phyloP scores from a whole-genome alignment of 2,888 invertebrate genomes.

The Leucophenga montana region DNA sequence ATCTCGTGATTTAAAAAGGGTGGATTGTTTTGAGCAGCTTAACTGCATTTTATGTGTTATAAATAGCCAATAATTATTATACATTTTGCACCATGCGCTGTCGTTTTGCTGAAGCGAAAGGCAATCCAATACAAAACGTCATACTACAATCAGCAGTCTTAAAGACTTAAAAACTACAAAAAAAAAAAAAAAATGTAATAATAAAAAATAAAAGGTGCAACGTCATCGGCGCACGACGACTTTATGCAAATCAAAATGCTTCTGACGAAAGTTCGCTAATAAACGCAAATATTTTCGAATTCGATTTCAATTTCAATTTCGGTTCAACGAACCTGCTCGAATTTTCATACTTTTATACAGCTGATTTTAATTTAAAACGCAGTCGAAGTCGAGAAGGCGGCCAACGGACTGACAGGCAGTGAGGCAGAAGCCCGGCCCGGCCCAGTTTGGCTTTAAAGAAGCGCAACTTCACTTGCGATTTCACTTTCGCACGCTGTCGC shows the following conservation, averaged over 20 bases:
- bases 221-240: slow-evolving; percentile 35
- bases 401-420: slow-evolving; percentile 16
- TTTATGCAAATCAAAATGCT: slow-evolving; percentile 51
- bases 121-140: slow-evolving; percentile 35
- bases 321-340: slow-evolving; percentile 56
- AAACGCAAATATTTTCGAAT: slow-evolving; percentile 5
- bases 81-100: background rate
- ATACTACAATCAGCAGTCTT: too few species aligned
- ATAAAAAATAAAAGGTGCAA: slow-evolving; percentile 24
- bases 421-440: slow-evolving; percentile 24
- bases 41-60: background rate
- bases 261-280: slow-evolving; percentile 56
- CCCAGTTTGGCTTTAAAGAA: background rate
- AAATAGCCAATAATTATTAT: slow-evolving; percentile 1
- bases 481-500: slow-evolving; percentile 68
- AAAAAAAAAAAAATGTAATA: too few species aligned
- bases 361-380: slow-evolving; percentile 46
- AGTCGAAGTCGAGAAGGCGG: background rate
- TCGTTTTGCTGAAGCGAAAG: slow-evolving; percentile 15
- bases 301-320: slow-evolving; percentile 65
- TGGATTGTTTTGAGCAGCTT: background rate
- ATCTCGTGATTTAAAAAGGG: slow-evolving; percentile 1
- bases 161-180: too few species aligned
- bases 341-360: slow-evolving; percentile 62
- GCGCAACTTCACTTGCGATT: slow-evolving; percentile 48